phyloP scores from a whole-genome alignment of 2,888 invertebrate species.

The Bedellia somnulentella region DNA sequence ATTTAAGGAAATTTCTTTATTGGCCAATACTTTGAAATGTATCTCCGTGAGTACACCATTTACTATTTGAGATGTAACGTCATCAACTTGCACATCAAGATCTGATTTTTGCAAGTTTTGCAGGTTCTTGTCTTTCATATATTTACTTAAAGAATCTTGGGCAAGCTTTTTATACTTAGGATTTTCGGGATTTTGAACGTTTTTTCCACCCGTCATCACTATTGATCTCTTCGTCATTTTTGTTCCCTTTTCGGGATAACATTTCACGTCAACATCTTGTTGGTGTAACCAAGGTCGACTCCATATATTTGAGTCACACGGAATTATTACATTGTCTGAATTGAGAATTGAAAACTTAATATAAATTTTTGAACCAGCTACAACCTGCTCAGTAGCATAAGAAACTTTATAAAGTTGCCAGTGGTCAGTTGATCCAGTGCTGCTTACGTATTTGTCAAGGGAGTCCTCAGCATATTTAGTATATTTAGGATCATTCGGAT shows the following conservation, averaged over 20 bases:
- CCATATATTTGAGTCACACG: slow-evolving; percentile 1
- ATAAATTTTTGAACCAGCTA: slow-evolving; percentile 41
- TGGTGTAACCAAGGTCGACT: slow-evolving; percentile 2
- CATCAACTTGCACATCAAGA: too few relatives aligned
- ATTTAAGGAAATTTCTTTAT: too few relatives aligned
- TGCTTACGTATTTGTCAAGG: slow-evolving; percentile 12
- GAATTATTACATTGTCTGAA: neutral
- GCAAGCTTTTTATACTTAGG: slow-evolving; percentile 20
- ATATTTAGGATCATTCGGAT: slow-evolving; percentile 14
- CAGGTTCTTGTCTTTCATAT: too few relatives aligned
- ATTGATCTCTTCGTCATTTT: too few relatives aligned
- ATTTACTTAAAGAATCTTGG: slow-evolving; percentile 24
- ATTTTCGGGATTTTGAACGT: slow-evolving; percentile 13
- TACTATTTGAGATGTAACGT: too few relatives aligned
- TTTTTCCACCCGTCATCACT: slow-evolving; percentile 3
- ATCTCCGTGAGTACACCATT: too few relatives aligned
- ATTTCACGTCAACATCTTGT: slow-evolving; percentile 2
- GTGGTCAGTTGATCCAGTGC: slow-evolving; percentile 6
- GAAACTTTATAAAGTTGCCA: slow-evolving; percentile 21
- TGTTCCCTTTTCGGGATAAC: slow-evolving; percentile 1
- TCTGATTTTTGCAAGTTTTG: too few relatives aligned
- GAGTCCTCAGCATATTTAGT: slow-evolving; percentile 14
- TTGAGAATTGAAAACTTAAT: slow-evolving; percentile 28
- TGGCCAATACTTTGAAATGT: too few relatives aligned
- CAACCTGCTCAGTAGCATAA: slow-evolving; percentile 36